phyloP scores from a whole-genome alignment of 92 coral and sea anemone species.

The Hydrozoanthus gracilis region DNA sequence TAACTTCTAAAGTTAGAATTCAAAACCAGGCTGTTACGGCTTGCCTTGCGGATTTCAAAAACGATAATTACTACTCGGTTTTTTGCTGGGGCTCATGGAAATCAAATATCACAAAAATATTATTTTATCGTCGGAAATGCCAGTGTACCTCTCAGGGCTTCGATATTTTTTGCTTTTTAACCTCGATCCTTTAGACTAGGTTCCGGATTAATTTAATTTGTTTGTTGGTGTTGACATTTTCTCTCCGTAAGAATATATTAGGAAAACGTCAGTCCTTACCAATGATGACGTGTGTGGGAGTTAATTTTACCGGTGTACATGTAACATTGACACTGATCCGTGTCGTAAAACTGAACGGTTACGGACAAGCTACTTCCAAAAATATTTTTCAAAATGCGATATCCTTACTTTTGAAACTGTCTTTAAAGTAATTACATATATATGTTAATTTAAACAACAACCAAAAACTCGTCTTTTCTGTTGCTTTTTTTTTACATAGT shows the following conservation, averaged over 20 bases:
- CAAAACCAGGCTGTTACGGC: not conserved
- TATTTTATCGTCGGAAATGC: slow-evolving; percentile 14
- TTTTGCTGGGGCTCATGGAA: not conserved
- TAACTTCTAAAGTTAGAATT: not conserved
- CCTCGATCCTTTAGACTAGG: slow-evolving; percentile 3
- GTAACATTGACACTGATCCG: not conserved
- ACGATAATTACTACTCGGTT: not conserved
- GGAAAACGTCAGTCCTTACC: not conserved
- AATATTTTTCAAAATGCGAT: not conserved
- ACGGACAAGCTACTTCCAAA: not conserved
- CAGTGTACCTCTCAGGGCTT: not conserved
- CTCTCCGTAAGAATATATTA: not conserved
- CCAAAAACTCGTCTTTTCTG: not conserved
- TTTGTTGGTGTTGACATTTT: not conserved
- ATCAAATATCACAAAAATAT: slow-evolving; percentile 26
- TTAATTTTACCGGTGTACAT: slow-evolving; percentile 11
- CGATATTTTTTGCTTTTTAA: slow-evolving; percentile 28
- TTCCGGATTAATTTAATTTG: slow-evolving; percentile 19
- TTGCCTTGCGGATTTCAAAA: not conserved
- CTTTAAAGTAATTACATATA: not conserved
- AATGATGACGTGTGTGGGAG: slow-evolving; percentile 16
- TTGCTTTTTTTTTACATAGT: not conserved
- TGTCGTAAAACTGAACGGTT: not conserved
- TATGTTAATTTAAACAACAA: not conserved
- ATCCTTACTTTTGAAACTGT: not conserved